Evolutionary conservation across 2,888 invertebrate species (phyloP).

Genomic region (Luffia ferchaultella): DNA sequence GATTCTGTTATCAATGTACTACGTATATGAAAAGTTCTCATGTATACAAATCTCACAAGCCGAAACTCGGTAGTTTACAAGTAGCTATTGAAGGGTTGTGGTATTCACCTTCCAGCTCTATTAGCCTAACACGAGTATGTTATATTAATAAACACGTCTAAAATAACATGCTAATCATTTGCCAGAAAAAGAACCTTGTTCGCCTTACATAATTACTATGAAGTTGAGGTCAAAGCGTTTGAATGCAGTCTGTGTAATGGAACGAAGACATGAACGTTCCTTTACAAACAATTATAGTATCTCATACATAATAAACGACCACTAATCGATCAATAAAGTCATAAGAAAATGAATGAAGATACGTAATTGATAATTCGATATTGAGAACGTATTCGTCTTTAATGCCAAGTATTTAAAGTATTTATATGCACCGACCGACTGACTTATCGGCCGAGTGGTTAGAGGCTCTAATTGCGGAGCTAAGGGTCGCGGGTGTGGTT

Average conservation of each 20-base stretch:
- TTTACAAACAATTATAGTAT: neutral
- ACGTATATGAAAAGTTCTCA: too few species aligned
- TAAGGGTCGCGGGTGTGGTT: too few species aligned
- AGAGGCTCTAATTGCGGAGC: too few species aligned
- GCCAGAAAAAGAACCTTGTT: neutral
- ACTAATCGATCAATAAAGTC: neutral
- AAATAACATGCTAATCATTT: neutral
- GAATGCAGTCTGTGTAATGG: neutral
- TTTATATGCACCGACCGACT: too few species aligned
- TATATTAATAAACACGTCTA: neutral
- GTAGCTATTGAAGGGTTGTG: neutral
- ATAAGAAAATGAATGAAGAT: too few species aligned
- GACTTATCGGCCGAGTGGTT: too few species aligned
- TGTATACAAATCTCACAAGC: neutral
- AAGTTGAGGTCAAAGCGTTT: neutral
- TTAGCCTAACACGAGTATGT: neutral
- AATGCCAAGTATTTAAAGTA: too few species aligned
- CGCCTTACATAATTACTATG: neutral
- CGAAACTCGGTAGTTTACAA: neutral
- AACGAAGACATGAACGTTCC: neutral
- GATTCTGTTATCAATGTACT: too few species aligned
- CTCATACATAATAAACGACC: neutral
- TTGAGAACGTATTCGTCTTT: too few species aligned
- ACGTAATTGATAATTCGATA: too few species aligned
- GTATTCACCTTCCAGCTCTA: neutral